Evolutionary conservation across 2,113 vertebrate species (phyloP).

Genomic region (Falco punctatus): DNA sequence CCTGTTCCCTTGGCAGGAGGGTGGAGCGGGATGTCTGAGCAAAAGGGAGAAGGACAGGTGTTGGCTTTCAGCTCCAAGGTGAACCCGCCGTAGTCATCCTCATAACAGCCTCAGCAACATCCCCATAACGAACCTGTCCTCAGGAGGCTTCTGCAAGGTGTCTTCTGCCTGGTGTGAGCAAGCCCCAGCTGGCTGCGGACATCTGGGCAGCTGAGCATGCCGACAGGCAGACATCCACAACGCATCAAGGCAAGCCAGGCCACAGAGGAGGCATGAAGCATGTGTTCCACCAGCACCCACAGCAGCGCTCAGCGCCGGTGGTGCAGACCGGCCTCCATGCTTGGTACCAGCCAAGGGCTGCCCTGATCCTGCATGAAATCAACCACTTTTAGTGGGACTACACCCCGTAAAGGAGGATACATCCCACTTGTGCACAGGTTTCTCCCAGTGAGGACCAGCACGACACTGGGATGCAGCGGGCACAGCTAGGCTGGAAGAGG

Average conservation of each 20-base stretch:
- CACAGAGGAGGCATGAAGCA: neutral
- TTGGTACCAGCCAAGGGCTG: neutral
- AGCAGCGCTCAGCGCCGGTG: neutral
- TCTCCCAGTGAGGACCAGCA: neutral
- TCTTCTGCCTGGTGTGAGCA: neutral
- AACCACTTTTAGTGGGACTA: neutral
- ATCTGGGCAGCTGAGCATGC: neutral
- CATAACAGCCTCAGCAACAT: neutral
- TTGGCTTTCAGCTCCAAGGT: neutral
- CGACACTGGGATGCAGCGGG: neutral
- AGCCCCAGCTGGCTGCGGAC: neutral
- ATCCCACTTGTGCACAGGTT: neutral
- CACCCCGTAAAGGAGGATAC: neutral
- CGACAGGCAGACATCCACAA: neutral
- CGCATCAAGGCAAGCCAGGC: neutral
- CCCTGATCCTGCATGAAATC: neutral
- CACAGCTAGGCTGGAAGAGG: neutral
- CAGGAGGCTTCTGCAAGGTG: neutral
- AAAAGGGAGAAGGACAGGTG: neutral
- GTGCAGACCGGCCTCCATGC: neutral
- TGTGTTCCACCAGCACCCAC: fast-evolving
- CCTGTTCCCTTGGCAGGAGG: neutral
- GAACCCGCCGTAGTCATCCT: neutral
- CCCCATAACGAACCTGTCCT: neutral
- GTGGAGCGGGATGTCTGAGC: fast-evolving